Base-by-base conservation (phyloP, 2,113 vertebrate genomes). In the Plectropomus leopardus region DNA sequence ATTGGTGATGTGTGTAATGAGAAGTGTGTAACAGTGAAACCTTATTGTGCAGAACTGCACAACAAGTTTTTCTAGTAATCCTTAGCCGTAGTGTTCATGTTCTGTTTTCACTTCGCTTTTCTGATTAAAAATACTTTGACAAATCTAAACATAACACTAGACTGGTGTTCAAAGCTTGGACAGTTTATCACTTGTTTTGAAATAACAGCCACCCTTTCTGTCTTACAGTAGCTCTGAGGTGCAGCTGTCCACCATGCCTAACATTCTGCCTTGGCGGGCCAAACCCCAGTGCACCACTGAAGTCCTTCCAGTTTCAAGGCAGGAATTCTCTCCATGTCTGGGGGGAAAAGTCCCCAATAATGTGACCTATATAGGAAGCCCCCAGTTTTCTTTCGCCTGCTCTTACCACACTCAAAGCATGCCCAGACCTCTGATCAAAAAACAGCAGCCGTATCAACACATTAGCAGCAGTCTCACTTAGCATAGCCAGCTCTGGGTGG, bases 161-260 rank as follows among this genome's bases (percentile, higher is more conserved):
- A 7, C 44, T 76, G 74, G 72, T 15, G 0, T 57, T 68, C 11
- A 50, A 30, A 55, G 58, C 23, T 48, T 11, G 23, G 51, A 36
- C 34, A 23, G 36, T 48, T 30, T 68, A 76, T 85, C 54, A 71
- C 59, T 30, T 77, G 69, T 83, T 77, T 79, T 58, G 72, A 68
- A 80, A 61, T 50, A 58, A 53, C 76, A 16, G 34, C 66, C 72
- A 61, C 21, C 4, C 59, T 34, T 14, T 42, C 73, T 44, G n/a
- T 65, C 42, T 70, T 83, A 82, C 91, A 91, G 91, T 90, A 91
- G 88, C 89, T 80, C 71, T 3, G 23, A 28, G 76, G 36, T 76
- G 90, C 93, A 95, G 94, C 93, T 93, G 92, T 92, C 89, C 78
- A 78, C 90, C 87, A 91, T 90, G 88, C 89, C 89, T 89, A 50